Evolutionary conservation across 2,113 vertebrate species (phyloP).

Genomic region (Merops nubicus): DNA sequence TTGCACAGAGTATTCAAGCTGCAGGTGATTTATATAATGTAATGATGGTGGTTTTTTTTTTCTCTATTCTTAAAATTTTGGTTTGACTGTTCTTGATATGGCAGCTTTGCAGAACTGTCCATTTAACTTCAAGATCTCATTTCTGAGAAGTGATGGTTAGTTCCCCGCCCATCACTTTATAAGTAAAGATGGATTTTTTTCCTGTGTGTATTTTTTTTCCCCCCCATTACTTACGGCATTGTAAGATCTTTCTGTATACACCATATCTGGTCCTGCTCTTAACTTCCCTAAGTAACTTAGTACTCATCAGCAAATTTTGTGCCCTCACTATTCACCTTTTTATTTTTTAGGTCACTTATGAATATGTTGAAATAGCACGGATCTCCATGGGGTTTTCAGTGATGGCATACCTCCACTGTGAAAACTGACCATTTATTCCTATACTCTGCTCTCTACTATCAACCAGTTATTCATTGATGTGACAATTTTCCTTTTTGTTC

Average conservation of each 20-base stretch:
- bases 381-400: background rate
- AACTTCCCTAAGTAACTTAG: background rate
- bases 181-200: slow-evolving; percentile 16
- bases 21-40: background rate
- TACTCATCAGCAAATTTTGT: background rate
- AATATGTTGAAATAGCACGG: background rate
- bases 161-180: background rate
- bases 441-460: background rate
- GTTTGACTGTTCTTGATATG: background rate
- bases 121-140: slow-evolving; percentile 21
- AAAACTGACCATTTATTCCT: background rate
- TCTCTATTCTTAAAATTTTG: slow-evolving; percentile 38
- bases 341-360: background rate
- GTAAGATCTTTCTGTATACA: background rate
- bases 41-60: slow-evolving; percentile 26
- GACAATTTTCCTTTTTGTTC: background rate
- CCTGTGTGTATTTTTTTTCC: background rate
- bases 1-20: background rate
- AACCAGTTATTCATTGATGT: background rate
- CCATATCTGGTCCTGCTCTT: background rate
- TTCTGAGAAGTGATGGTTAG: slow-evolving; percentile 32
- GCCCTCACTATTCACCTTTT: background rate
- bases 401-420: background rate
- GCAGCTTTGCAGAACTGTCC: slow-evolving; percentile 24
- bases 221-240: background rate